Evolutionary conservation across 2,113 vertebrate genomes (phyloP), one percentile per base, ranked within the genome.

Genomic region (Cyanistes caeruleus): DNA sequence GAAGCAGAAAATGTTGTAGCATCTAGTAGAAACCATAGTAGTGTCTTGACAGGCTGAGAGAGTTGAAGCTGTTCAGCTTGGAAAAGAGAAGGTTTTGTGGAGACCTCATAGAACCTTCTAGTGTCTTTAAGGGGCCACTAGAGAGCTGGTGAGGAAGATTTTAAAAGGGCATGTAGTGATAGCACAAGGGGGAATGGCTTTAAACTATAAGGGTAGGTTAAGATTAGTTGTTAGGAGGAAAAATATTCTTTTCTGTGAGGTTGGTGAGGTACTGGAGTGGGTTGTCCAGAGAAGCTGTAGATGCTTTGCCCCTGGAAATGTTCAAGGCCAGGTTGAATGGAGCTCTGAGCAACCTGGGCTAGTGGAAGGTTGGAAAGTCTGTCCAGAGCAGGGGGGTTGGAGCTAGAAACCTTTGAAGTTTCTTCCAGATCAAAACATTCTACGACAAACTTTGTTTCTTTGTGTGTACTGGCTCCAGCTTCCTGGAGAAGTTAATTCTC

Each of bases 231-330:
- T 52, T 46, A 62, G 56, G 16, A 63, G 55, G 24, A n/a, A n/a
- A n/a, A n/a, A 48, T 10, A 52, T 17, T 58, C 18, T 33, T 44
- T 37, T 19, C 44, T 52, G 8, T 44, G 18, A 51, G 31, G 22
- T 4, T 43, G 51, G 3, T 23, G 18, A 43, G 6, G 28, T 19
- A 12, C 35, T 41, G 30, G 25, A 35, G 35, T 0, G 0, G 17
- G 19, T 30, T 81, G 23, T 14, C 23, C 23, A 68, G 69, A 39
- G 39, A 75, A 53, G 53, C 14, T 60, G 28, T 25, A n/a, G 23
- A 8, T 60, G 11, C 11, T 39, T 9, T 0, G 0, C 39, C n/a
- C 53, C 46, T 60, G 77, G 53, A 67, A 59, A 17, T 60, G 28
- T 60, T 74, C 33, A 39, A 46, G 60, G 23, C 19, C 13, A 60